Evolutionary conservation across 2,113 vertebrate genomes (phyloP).

Genomic region (Hassar affinis): DNA sequence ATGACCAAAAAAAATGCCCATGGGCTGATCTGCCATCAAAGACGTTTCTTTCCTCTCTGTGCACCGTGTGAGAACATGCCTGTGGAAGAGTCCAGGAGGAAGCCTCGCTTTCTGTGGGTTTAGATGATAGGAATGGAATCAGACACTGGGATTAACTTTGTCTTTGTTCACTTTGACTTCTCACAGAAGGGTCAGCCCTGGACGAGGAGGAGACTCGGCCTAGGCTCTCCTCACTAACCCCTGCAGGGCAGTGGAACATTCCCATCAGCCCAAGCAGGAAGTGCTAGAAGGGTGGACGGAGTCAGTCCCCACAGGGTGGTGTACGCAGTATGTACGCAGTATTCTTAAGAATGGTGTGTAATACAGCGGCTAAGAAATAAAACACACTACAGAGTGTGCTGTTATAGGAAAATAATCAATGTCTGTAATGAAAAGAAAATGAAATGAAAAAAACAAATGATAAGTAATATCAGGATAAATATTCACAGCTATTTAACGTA

Average conservation of each 20-base stretch:
- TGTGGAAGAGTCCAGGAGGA: slow-evolving; percentile 68
- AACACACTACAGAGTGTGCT: neutral
- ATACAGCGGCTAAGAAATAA: neutral
- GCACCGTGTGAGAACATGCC: slow-evolving; percentile 67
- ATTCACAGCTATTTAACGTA: neutral
- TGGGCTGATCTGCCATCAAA: slow-evolving; percentile 74
- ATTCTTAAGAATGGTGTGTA: neutral
- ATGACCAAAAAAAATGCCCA: slow-evolving; percentile 61
- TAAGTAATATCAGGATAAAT: too few species aligned
- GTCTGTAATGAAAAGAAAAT: too few species aligned
- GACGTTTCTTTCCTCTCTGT: slow-evolving; percentile 69
- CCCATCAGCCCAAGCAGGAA: slow-evolving; percentile 30
- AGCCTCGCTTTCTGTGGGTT: slow-evolving; percentile 74
- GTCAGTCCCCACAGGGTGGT: slow-evolving; percentile 41
- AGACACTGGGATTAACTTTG: slow-evolving; percentile 77
- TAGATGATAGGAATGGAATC: slow-evolving; percentile 74
- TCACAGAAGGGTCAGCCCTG: slow-evolving; percentile 67
- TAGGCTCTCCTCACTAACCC: slow-evolving; percentile 67
- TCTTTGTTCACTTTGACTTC: slow-evolving; percentile 76
- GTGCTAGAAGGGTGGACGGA: slow-evolving; percentile 30
- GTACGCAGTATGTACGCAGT: neutral
- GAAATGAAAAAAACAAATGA: neutral
- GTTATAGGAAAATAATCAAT: neutral
- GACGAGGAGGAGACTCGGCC: slow-evolving; percentile 68
- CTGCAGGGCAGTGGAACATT: slow-evolving; percentile 60